phyloP scores from a whole-genome alignment of 2,113 vertebrate species.

The Lampris megalopsis region DNA sequence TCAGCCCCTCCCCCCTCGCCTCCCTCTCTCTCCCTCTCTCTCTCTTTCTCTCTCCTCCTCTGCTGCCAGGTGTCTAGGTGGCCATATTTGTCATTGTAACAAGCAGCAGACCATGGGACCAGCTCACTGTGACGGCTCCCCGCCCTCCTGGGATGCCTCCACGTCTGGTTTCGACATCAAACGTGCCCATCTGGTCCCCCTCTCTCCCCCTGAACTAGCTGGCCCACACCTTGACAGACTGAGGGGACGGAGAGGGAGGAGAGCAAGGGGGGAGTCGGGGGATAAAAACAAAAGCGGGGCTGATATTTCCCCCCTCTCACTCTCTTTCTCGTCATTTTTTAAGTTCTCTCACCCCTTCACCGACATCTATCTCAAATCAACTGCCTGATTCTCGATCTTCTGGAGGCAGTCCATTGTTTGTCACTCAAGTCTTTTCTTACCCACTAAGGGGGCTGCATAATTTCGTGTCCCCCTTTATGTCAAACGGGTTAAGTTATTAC shows the following conservation, averaged over 20 bases:
- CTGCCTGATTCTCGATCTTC: neutral
- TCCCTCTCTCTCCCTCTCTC: constrained; percentile 13
- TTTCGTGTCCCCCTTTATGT: constrained; percentile 21
- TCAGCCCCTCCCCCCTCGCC: constrained; percentile 15
- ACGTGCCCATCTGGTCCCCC: constrained; percentile 67
- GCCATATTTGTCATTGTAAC: constrained; percentile 72
- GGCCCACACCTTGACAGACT: constrained; percentile 57
- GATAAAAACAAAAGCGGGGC: constrained; percentile 26
- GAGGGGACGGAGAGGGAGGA: constrained; percentile 56
- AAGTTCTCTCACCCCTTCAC: constrained; percentile 13
- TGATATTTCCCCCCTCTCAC: constrained; percentile 15
- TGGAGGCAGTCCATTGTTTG: constrained; percentile 11
- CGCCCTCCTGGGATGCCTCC: constrained; percentile 56
- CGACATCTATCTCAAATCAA: constrained; percentile 25
- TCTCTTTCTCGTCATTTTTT: constrained; percentile 22
- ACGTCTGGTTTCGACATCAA: constrained; percentile 62
- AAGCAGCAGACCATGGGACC: constrained; percentile 64
- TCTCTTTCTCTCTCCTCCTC: constrained; percentile 23
- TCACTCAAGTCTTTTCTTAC: constrained; percentile 11
- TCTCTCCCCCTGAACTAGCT: constrained; percentile 49
- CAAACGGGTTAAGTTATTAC: constrained; percentile 5
- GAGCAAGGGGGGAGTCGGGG: constrained; percentile 14
- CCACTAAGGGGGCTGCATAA: constrained; percentile 19
- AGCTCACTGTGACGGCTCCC: constrained; percentile 54
- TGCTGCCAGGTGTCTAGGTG: constrained; percentile 65